Evolutionary conservation across 2,113 vertebrate genomes (phyloP).

Genomic region (Murina feae): DNA sequence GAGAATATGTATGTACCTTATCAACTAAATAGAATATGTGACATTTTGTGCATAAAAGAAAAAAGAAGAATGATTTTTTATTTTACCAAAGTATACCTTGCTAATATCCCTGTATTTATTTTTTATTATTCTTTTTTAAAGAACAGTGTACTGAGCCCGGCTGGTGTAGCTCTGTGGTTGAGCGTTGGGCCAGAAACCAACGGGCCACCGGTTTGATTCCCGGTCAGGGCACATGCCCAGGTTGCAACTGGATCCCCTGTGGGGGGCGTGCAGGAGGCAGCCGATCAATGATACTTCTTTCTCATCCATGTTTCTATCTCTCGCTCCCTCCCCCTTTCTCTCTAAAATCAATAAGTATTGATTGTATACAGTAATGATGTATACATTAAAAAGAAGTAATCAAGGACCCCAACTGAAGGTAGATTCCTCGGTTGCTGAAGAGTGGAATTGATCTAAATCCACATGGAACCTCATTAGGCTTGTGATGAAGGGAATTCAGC

Average conservation of each 20-base stretch:
- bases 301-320: too few relatives aligned
- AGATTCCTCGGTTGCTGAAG: neutral
- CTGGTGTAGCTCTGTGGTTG: too few relatives aligned
- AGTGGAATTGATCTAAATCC: neutral
- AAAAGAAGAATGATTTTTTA: neutral
- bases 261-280: too few relatives aligned
- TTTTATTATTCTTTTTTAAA: neutral
- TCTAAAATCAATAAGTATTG: too few relatives aligned
- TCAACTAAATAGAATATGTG: constrained; percentile 39
- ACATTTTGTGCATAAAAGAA: constrained; percentile 44
- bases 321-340: too few relatives aligned
- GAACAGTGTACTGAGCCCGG: too few relatives aligned
- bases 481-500: neutral
- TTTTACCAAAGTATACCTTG: neutral
- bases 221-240: too few relatives aligned
- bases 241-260: too few relatives aligned
- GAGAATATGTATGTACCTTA: constrained; percentile 5
- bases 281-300: too few relatives aligned
- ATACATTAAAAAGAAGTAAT: neutral
- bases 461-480: neutral
- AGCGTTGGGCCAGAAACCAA: too few relatives aligned
- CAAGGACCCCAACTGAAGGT: neutral
- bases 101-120: neutral
- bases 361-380: too few relatives aligned
- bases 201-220: too few relatives aligned